A percentile compares a stretch with the other conserved stretches of the same genome.
These are phyloP conservation scores for Eudemis profundana DNA, from an alignment of 2,888 invertebrate species.

Conservation along the genomic window DNA sequence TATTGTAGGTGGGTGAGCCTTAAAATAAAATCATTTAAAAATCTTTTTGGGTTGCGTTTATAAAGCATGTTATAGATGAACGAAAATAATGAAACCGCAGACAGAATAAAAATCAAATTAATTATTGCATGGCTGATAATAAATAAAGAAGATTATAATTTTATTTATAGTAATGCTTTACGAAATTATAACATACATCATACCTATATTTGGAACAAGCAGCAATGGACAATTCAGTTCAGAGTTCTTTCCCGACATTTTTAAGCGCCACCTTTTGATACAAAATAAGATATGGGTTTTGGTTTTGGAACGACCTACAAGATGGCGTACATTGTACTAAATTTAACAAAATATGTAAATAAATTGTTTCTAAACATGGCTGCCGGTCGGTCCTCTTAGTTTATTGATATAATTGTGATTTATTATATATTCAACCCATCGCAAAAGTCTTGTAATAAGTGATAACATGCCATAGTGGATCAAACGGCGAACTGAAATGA, in stretches of 20 bases:
- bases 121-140: too few relatives aligned
- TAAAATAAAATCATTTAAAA: too few relatives aligned
- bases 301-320: constrained; percentile 6
- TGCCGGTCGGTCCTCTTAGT: constrained; percentile 73
- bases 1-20: too few relatives aligned
- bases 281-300: background rate
- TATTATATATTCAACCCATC: constrained; percentile 56
- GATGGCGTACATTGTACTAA: constrained; percentile 31
- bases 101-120: too few relatives aligned
- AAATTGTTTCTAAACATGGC: constrained; percentile 78
- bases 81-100: too few relatives aligned
- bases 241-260: background rate
- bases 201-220: too few relatives aligned
- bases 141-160: too few relatives aligned
- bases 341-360: constrained; percentile 48
- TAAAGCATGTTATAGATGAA: too few relatives aligned
- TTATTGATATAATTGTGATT: constrained; percentile 71
- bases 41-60: too few relatives aligned
- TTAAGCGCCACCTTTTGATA: constrained; percentile 15
- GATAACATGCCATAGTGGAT: constrained; percentile 75
- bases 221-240: background rate
- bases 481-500: constrained; percentile 68
- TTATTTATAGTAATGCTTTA: too few relatives aligned
- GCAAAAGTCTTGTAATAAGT: constrained; percentile 54
- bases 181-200: too few relatives aligned